A percentile compares a stretch with the other conserved stretches of the same genome.
Conservation (phyloP, 2,113 vertebrate species). For the Scomber colias region DNA sequence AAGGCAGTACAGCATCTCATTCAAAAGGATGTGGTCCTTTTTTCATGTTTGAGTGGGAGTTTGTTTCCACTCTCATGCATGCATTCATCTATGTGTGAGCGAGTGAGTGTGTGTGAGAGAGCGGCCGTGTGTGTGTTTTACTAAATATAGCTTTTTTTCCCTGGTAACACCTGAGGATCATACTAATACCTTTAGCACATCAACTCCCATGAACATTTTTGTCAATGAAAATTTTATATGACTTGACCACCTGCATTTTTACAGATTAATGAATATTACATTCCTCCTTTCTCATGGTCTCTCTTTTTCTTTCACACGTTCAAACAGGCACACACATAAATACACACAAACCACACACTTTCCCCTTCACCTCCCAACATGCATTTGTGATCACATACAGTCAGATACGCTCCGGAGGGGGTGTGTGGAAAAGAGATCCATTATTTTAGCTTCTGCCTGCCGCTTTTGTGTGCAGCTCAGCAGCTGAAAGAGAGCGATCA, state of each 20-base stretch:
- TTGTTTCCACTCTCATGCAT: constrained; percentile 38
- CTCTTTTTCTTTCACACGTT: neutral
- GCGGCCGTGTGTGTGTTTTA: constrained; percentile 41
- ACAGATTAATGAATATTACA: neutral
- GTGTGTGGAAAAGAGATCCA: constrained; percentile 70
- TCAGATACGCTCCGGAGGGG: constrained; percentile 58
- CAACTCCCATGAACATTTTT: constrained; percentile 30
- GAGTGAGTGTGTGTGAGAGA: constrained; percentile 20
- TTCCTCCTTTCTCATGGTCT: neutral
- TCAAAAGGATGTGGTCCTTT: constrained; percentile 15
- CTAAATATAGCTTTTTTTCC: constrained; percentile 79
- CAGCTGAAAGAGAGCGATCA: constrained; percentile 82
- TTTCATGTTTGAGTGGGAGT: constrained; percentile 50
- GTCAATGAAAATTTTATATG: constrained; percentile 44
- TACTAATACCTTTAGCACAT: constrained; percentile 41
- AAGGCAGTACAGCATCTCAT: neutral
- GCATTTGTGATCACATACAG: constrained; percentile 72
- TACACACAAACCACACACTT: neutral
- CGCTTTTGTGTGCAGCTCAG: constrained; percentile 84
- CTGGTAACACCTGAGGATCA: constrained; percentile 73
- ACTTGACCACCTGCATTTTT: neutral
- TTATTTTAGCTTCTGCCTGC: constrained; percentile 84
- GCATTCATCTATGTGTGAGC: constrained; percentile 31
- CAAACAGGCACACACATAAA: neutral
- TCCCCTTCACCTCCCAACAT: constrained; percentile 51